Evolutionary conservation across 2,888 invertebrate genomes (phyloP), one percentile per base, ranked within the genome.

Genomic region (Nebria brevicollis): DNA sequence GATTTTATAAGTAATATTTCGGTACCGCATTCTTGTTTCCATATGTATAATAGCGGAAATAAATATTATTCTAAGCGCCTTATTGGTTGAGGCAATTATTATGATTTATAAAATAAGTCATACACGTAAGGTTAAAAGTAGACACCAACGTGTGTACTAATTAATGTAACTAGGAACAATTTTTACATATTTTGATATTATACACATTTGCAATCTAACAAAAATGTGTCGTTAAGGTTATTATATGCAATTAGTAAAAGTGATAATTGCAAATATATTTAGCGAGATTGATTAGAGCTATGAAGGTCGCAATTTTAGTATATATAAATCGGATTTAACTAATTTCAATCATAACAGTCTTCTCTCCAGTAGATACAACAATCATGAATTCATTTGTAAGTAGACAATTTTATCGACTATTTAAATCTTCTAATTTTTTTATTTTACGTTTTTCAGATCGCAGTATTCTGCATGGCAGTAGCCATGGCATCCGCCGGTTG

Each of bases 401-500:
- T 70, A 70, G 6, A 70, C 15, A 70, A 26, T 15, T 25, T 5
- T 1, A 25, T 70, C 6, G 1, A 70, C 25, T 3, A 25, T 20
- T 34, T 20, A 26, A 34, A 70, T 26, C 3, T 8, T 70, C 13
- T 70, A 13, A 70, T 8, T 70, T 70, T 20, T 66, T 7, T 4
- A 66, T 70, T 1, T 70, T 20, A 26, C 34, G 5, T 34, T 11
- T 70, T 70, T 11, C 34, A 81, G 81, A 72, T 81, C 70, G 81
- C 81, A 25, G 74, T 75, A 10, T 43, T 81, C 25, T 81, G 26
- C 81, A 42, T 81, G 72, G 81, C 76, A 13, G 10, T 73, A 20
- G 73, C 73, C 73, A 34, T 41, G 26, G 73, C 43, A 13, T 73
- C 73, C 41, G 73, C 64, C 26, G 64, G 75, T 54, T 54, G 54